Conservation (phyloP, 2,797 vertebrate species). For the Vireo griseus region DNA sequence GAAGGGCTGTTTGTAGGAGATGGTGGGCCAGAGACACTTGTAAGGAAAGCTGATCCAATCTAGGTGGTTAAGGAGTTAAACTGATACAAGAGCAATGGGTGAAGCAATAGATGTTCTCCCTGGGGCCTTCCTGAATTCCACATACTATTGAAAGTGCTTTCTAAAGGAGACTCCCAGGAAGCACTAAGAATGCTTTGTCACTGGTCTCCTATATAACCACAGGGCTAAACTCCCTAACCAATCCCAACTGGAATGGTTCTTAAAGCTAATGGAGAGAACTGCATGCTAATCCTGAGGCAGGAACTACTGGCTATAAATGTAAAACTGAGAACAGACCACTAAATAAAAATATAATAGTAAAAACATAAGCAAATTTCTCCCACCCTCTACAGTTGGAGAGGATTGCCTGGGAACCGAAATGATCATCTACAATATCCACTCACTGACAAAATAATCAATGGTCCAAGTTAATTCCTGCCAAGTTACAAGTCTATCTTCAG, state of each 20-base stretch:
- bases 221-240: background rate
- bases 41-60: background rate
- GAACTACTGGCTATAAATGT: background rate
- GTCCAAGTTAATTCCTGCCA: background rate
- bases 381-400: background rate
- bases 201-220: background rate
- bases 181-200: background rate
- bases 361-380: background rate
- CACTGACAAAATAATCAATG: background rate
- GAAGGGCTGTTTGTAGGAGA: background rate
- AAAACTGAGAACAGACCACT: background rate
- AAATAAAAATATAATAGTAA: background rate
- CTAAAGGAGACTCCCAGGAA: background rate
- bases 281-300: background rate
- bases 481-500: background rate
- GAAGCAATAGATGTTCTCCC: background rate
- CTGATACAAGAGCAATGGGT: background rate
- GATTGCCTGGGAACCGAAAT: background rate
- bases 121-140: background rate
- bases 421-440: background rate
- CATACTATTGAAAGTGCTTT: background rate
- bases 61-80: background rate
- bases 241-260: fast-evolving
- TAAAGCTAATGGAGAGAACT: background rate
- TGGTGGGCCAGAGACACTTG: background rate